A percentile compares a stretch with the other conserved stretches of the same genome.
Evolutionary conservation across 2,113 vertebrate species (phyloP).

Genomic region (Strigops habroptila): DNA sequence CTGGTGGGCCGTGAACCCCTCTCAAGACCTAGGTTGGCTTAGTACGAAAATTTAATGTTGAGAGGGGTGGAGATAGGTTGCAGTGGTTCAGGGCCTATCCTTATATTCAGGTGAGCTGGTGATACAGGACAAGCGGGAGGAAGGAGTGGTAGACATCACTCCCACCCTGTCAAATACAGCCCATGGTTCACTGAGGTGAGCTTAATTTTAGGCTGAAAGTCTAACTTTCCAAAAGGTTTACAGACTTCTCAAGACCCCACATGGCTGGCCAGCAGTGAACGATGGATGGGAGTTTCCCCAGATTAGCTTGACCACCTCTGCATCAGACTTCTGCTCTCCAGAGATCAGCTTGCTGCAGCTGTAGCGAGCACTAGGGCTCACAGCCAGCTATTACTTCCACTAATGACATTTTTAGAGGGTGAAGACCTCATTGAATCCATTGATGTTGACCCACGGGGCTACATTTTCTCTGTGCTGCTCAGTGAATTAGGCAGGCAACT

Average conservation of each 20-base stretch:
- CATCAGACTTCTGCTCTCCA: background rate
- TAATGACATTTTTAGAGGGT: constrained; percentile 63
- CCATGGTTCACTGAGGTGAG: background rate
- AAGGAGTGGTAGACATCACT: background rate
- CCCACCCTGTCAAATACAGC: background rate
- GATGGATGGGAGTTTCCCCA: background rate
- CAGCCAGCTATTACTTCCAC: constrained; percentile 28
- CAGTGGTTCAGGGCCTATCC: background rate
- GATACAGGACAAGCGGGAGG: fast-evolving
- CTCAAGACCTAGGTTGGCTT: fast-evolving
- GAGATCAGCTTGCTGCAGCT: background rate
- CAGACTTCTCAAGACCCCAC: background rate
- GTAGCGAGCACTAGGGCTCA: background rate
- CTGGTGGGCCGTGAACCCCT: fast-evolving
- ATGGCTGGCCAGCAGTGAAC: background rate
- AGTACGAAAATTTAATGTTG: background rate
- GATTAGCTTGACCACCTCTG: background rate
- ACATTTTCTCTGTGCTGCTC: constrained; percentile 33
- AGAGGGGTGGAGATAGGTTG: background rate
- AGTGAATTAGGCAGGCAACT: constrained; percentile 46
- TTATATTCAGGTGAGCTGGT: background rate
- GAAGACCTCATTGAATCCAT: constrained; percentile 52
- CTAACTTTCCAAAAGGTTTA: background rate
- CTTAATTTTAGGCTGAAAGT: background rate
- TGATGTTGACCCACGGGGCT: constrained; percentile 38